Percentiles rank a stretch among this genome's conserved stretches.
phyloP scores from a whole-genome alignment of 2,113 vertebrate genomes.

The Cyanoderma ruficeps region DNA sequence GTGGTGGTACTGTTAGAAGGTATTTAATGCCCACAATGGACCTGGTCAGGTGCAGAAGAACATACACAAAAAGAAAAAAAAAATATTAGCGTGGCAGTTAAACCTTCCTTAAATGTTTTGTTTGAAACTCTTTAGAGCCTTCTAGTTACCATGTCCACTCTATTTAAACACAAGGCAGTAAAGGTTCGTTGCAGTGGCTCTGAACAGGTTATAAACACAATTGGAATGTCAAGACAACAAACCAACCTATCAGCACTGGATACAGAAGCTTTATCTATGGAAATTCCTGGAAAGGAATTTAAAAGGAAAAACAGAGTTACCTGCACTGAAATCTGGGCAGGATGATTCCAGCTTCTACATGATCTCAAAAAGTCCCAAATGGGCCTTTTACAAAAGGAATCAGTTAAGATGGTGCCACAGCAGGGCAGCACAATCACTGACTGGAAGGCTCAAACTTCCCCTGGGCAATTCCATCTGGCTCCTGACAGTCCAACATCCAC shows the following conservation, averaged over 20 bases:
- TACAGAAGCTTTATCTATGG: not conserved
- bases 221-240: not conserved
- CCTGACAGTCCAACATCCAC: not conserved
- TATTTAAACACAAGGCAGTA: not conserved
- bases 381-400: not conserved
- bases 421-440: not conserved
- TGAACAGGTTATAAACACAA: not conserved
- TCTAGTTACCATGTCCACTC: not conserved
- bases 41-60: not conserved
- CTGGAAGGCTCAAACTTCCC: not conserved
- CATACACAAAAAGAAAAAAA: not conserved
- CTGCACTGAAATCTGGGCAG: not conserved
- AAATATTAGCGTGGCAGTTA: not conserved
- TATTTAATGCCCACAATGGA: not conserved
- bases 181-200: not conserved
- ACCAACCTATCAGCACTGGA: not conserved
- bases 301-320: not conserved
- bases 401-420: fast-evolving
- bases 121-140: not conserved
- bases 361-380: not conserved
- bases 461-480: not conserved
- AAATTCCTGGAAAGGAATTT: not conserved
- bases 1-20: not conserved
- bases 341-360: not conserved
- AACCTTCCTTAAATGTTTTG: not conserved